phyloP scores from a whole-genome alignment of 1,140 invertebrate species.

The Psilanteris sp. region DNA sequence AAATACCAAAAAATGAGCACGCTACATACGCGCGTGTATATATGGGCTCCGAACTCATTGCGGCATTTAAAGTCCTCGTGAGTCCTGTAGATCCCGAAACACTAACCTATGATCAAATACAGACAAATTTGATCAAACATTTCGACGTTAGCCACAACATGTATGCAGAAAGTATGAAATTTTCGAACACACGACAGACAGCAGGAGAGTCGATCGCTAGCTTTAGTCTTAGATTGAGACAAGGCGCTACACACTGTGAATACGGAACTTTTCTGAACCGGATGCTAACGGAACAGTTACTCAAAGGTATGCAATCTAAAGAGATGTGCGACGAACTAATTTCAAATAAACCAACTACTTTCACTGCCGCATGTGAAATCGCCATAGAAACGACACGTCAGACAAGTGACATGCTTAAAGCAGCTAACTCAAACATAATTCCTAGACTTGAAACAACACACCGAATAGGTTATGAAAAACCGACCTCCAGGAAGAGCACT shows the following conservation, averaged over 20 bases:
- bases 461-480: neutral
- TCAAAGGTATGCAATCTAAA: neutral
- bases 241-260: neutral
- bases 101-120: neutral
- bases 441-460: neutral
- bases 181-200: neutral
- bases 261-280: neutral
- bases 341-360: neutral
- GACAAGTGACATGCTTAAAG: too few relatives aligned
- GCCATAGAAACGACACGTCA: neutral
- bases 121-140: neutral
- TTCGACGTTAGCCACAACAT: neutral
- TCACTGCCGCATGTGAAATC: neutral
- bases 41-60: too few relatives aligned
- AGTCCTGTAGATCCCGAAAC: conserved; percentile 5
- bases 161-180: too few relatives aligned
- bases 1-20: too few relatives aligned
- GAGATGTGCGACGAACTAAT: conserved; percentile 1
- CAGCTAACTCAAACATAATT: neutral
- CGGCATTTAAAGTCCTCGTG: neutral
- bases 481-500: too few relatives aligned
- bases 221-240: too few relatives aligned
- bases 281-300: neutral
- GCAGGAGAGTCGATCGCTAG: neutral
- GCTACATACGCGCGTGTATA: too few relatives aligned